Base-by-base conservation (phyloP, 1,140 invertebrate species). In the Caenorhabditis briggsae region DNA sequence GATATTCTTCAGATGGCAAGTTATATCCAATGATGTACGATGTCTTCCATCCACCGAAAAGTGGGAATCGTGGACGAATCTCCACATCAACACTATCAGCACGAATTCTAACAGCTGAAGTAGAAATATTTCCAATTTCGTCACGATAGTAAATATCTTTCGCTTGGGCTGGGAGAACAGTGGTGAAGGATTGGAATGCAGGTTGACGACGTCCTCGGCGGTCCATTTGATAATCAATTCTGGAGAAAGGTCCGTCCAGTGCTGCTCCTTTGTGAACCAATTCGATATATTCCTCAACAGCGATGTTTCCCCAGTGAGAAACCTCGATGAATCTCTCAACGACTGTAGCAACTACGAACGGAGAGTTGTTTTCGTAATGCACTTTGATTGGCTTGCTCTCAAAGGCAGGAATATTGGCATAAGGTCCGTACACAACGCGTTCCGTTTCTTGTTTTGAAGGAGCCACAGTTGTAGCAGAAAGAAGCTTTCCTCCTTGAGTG, bases 271-370 rank as follows among this genome's bases (percentile, higher is more conserved):
- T 95, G 91, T 99, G 97, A 23, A 95, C 92, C 87, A 99, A 94
- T 91, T 98, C 96, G 91, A 99, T 95, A 0, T 95, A 95, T 92
- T 99, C 98, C 92, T 99, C 97, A 5, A 99, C 94, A 88, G 97
- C 97, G 92, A 99, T 97, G 91, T 98, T 98, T 20, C 98, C 98
- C 98, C 98, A 99, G 92, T 99, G 97, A 0, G 97, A 99, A 1
- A 99, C 94, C 93, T 99, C 97, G 91, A 99, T 96, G 0, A 95
- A 93, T 55, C 98, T 94, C 86, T 96, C 95, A 88, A 99, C 93
- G 55, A 94, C 94, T 0, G 95, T 96, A 0, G 98, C 96, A 43
- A 96, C 96, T 61, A 99, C 93, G 93, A 99, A 99, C 65, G 98
- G 97, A 65, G 95, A 94, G 92, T 98, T 97, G 93, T 98, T 99